Evolutionary conservation across 2,888 invertebrate species (phyloP), one percentile per base, ranked within the genome.

Genomic region (Cryptops parisi): DNA sequence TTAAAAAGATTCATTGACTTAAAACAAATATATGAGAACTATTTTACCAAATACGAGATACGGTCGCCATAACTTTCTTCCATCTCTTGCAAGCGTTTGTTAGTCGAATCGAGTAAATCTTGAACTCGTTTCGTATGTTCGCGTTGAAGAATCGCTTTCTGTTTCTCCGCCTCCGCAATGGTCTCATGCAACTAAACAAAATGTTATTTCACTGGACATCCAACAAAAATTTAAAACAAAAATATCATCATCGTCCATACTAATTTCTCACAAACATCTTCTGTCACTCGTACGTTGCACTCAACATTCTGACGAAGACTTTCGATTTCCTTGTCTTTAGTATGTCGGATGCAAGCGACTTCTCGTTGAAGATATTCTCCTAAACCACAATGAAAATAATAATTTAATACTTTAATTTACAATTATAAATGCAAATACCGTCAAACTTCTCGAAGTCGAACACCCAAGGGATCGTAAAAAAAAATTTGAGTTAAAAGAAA

Each of bases 11-110:
- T n/a, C n/a, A n/a, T n/a, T n/a, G n/a, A n/a, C n/a, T n/a, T n/a
- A n/a, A n/a, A n/a, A n/a, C n/a, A n/a, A n/a, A n/a, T n/a, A 33
- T n/a, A n/a, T n/a, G n/a, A n/a, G 5, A 41, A 41, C 17, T 6
- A 41, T 5, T 9, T 46, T 46, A 46, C 46, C 17, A 50, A 17
- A 41, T 40, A 50, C 2, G 50, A 50, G 22, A 50, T 50, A 22
- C 50, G 40, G 22, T 50, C 50, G 2, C 50, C 50, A 40, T 50
- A 50, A 41, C 50, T 50, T 40, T 39, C 50, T 40, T 50, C 50
- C 50, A 50, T 50, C 25, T 50, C 41, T 17, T 50, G 50, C 15
- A 50, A 22, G 9, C 50, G 19, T 23, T 17, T 2, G n/a, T 50
- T 41, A 2, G 50, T 50, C 6, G 50, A 41, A 26, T 50, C 50